Base-by-base conservation (phyloP, 2,113 vertebrate species). In the Bos javanicus region DNA sequence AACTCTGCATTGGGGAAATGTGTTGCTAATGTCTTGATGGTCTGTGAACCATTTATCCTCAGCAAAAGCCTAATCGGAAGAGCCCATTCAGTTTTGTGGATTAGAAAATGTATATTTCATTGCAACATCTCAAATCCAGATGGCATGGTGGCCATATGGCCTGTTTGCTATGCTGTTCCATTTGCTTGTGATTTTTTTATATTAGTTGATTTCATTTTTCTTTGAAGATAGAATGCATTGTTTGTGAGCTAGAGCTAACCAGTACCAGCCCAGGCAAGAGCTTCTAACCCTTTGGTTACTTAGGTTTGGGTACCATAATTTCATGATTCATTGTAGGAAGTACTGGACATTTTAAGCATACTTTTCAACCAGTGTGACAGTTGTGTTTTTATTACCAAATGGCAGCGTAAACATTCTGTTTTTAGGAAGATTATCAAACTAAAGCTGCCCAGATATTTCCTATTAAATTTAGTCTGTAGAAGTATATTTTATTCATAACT, bases 91-190 rank as follows among this genome's bases (percentile, higher is more conserved):
- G 54, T 56, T 90, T 91, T 90, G 28, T 92, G 23, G 28, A 43
- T 57, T 85, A 81, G 71, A 52, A 87, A 86, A 80, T n/a, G 1
- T 1, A 1, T 33, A 25, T 2, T 90, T 95, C 87, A 94, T 74
- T 90, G 86, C 84, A 96, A n/a, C 89, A 67, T 86, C 90, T 87
- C 48, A 62, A 89, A 90, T 97, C 96, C 96, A 91, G 94, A 86
- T 97, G 94, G 91, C 93, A 97, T 48, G 56, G 81, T 90, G 33
- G 52, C 91, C 46, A 3, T 85, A 78, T 28, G 91, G 59, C 10
- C 39, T 94, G 90, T 92, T 96, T 64, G 87, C 2, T 2, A 57
- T 93, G 50, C 57, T 88, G 50, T 48, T 95, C 97, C 95, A 43
- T 76, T 97, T 87, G 39, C 50, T 87, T 93, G 54, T 95, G 95